Conservation (phyloP, 2,113 vertebrate species). For the Thymallus thymallus region DNA sequence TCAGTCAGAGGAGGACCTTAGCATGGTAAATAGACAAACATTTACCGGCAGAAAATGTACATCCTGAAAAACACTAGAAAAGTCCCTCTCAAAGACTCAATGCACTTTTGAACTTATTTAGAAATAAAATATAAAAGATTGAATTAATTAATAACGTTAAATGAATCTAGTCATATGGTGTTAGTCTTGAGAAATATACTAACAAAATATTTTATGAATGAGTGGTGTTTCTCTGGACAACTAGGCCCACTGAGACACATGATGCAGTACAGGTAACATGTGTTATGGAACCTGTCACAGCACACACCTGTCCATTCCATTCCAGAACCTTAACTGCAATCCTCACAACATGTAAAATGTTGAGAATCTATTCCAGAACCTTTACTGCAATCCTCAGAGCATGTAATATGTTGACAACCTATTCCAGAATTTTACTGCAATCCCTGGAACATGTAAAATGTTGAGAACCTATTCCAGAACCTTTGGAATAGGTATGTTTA, state of each 20-base stretch:
- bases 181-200: background rate
- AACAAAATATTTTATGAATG: background rate
- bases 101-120: no score
- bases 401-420: no score
- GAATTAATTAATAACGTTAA: no score
- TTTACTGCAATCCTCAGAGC: background rate
- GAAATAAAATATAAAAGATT: no score
- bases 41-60: background rate
- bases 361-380: background rate
- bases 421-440: background rate
- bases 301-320: background rate
- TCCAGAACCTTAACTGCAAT: background rate
- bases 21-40: slow-evolving; percentile 33
- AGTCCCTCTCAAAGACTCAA: no score
- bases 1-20: no score
- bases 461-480: no score
- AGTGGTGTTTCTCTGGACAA: background rate
- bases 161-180: no score
- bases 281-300: background rate
- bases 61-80: background rate
- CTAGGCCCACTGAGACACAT: background rate
- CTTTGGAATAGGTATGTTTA: background rate
- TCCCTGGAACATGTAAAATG: no score
- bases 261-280: background rate
- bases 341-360: no score